These are phyloP conservation scores for Onychomys arenicola DNA, from an alignment of 2,797 vertebrate species.

Conservation along the genomic window DNA sequence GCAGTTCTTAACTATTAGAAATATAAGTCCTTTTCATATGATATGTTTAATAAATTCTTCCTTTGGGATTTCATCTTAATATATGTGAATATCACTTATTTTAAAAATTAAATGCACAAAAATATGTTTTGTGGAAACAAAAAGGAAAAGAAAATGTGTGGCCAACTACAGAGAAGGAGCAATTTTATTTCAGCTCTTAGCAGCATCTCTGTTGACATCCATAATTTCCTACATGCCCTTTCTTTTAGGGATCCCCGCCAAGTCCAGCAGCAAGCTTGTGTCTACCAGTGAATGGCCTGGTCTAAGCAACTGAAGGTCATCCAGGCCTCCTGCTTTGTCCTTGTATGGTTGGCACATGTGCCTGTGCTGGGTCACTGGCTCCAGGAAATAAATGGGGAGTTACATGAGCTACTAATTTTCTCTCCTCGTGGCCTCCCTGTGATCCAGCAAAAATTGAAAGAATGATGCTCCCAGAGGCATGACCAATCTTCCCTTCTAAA, in stretches of 20 bases:
- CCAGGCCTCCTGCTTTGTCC: not conserved
- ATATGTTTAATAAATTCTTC: slow-evolving; percentile 36
- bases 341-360: not conserved
- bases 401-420: slow-evolving; percentile 27
- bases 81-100: not conserved
- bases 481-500: slow-evolving; percentile 74
- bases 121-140: not conserved
- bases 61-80: slow-evolving; percentile 20
- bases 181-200: not conserved
- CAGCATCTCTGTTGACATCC: not conserved
- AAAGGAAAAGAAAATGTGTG: slow-evolving; percentile 1
- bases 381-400: slow-evolving; percentile 37
- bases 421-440: slow-evolving; percentile 34
- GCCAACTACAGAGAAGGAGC: not conserved
- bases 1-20: slow-evolving; percentile 18
- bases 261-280: not conserved
- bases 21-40: not conserved
- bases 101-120: not conserved
- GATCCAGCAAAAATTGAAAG: slow-evolving; percentile 63
- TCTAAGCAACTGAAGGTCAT: slow-evolving; percentile 15
- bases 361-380: not conserved
- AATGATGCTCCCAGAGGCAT: slow-evolving; percentile 47
- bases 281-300: not conserved
- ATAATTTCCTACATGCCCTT: not conserved
- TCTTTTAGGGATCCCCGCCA: not conserved